phyloP scores from a whole-genome alignment of 2,888 invertebrate species.

The Thera obeliscata region DNA sequence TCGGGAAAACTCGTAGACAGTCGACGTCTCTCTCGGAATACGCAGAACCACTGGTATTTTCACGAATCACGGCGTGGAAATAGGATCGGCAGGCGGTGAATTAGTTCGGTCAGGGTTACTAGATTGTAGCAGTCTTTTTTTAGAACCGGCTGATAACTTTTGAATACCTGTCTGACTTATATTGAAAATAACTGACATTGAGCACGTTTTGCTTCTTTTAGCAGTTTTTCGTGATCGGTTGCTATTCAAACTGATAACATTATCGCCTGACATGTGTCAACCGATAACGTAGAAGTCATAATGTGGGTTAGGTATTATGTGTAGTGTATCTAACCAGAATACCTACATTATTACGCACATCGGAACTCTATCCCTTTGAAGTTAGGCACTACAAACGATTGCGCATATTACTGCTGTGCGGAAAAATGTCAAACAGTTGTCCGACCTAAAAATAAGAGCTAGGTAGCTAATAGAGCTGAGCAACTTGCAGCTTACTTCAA shows the following conservation, averaged over 20 bases:
- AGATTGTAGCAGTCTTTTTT: constrained; percentile 31
- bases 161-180: not conserved
- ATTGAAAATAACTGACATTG: not conserved
- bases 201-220: not conserved
- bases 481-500: too few relatives aligned
- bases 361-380: too few relatives aligned
- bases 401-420: too few relatives aligned
- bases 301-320: too few relatives aligned
- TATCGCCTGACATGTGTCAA: too few relatives aligned
- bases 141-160: constrained; percentile 14
- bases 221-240: not conserved
- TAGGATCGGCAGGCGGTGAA: constrained; percentile 38
- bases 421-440: too few relatives aligned
- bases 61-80: constrained; percentile 54
- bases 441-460: too few relatives aligned
- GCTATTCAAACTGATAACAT: not conserved
- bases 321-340: too few relatives aligned
- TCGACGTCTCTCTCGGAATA: constrained; percentile 55
- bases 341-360: too few relatives aligned
- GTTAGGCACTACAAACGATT: too few relatives aligned
- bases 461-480: too few relatives aligned
- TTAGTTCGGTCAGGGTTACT: constrained; percentile 40
- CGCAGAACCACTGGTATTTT: constrained; percentile 63
- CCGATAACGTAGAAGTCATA: too few relatives aligned
- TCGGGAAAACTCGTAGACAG: constrained; percentile 49